A percentile compares a stretch with the other conserved stretches of the same genome.
Evolutionary conservation across 2,888 invertebrate species (phyloP).

Genomic region (Girardia tigrina): DNA sequence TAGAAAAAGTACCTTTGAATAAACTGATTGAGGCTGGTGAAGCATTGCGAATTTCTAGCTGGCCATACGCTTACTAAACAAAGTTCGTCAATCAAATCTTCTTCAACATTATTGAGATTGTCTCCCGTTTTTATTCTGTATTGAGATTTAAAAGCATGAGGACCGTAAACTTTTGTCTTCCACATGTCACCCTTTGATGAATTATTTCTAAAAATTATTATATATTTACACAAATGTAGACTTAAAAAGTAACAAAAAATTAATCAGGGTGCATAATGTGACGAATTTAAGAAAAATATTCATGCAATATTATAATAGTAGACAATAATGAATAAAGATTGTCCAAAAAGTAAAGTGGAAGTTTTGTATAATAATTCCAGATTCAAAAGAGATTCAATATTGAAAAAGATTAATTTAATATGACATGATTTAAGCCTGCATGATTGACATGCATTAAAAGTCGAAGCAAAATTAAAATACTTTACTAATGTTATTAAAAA

Average conservation of each 20-base stretch:
- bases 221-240: constrained; percentile 11
- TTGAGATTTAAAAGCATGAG: constrained; percentile 43
- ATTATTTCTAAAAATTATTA: constrained; percentile 33
- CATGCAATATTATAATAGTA: no score
- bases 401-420: no score
- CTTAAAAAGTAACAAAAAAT: neutral
- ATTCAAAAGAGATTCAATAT: no score
- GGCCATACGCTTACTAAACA: constrained; percentile 46
- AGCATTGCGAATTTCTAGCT: constrained; percentile 47
- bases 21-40: constrained; percentile 47
- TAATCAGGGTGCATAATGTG: no score
- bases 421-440: no score
- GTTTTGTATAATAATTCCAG: no score
- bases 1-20: constrained; percentile 47
- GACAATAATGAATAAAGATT: no score
- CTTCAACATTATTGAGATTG: constrained; percentile 40
- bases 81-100: constrained; percentile 44
- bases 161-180: constrained; percentile 46
- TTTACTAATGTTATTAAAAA: no score
- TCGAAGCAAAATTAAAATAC: no score
- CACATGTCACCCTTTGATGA: constrained; percentile 43
- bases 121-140: constrained; percentile 41
- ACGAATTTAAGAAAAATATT: no score
- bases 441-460: no score
- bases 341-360: no score